Evolutionary conservation across 1,140 invertebrate genomes (phyloP).

Genomic region (Rhagoletis zephyria): DNA sequence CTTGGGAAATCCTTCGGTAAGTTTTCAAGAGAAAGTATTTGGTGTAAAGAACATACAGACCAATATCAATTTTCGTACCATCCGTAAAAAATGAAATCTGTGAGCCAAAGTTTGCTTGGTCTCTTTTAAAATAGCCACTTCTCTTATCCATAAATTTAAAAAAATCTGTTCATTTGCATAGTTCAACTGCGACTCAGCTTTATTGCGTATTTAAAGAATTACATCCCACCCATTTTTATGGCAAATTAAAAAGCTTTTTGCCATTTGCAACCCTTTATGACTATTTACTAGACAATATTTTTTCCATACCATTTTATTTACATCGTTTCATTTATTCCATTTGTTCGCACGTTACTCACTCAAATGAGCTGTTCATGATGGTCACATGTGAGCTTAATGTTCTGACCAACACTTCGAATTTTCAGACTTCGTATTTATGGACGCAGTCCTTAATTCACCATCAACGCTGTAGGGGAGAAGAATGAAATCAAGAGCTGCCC

Average conservation of each 20-base stretch:
- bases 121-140: too few relatives aligned
- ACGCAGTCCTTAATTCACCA: conserved; percentile 27
- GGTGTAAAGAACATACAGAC: too few relatives aligned
- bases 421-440: neutral
- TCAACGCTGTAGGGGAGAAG: neutral
- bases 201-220: neutral
- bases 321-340: neutral
- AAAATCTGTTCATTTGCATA: neutral
- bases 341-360: neutral
- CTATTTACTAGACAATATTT: neutral
- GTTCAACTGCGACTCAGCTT: neutral
- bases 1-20: too few relatives aligned
- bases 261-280: conserved; percentile 16
- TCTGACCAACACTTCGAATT: conserved; percentile 1
- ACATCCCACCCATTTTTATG: neutral
- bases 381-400: conserved; percentile 51
- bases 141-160: too few relatives aligned
- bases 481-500: neutral
- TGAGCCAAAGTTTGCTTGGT: too few relatives aligned
- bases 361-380: conserved; percentile 51
- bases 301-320: conserved; percentile 6
- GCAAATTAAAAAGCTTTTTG: conserved; percentile 45
- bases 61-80: too few relatives aligned
- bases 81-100: too few relatives aligned
- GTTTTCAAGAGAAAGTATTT: too few relatives aligned